Conservation (phyloP, 2,797 vertebrate genomes). For the Lepus oiostolus region DNA sequence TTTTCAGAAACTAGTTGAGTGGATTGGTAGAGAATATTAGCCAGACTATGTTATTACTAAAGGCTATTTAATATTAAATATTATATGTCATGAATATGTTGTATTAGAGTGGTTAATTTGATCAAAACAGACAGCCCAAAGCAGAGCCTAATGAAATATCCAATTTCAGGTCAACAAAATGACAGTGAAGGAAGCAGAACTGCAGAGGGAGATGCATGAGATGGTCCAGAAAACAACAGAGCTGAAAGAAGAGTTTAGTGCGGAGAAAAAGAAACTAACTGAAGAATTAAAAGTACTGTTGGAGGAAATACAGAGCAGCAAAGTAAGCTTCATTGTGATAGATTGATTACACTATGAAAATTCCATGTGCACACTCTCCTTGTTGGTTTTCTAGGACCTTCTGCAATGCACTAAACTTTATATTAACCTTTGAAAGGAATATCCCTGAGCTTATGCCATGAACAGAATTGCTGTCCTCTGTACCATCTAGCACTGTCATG, state of each 20-base stretch:
- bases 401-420: neutral
- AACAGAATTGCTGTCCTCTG: neutral
- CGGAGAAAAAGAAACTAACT: slow-evolving; percentile 82
- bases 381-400: neutral
- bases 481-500: too few relatives aligned
- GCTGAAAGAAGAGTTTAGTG: slow-evolving; percentile 78
- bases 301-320: slow-evolving; percentile 80
- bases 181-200: slow-evolving; percentile 68
- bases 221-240: slow-evolving; percentile 71
- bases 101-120: neutral
- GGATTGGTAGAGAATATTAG: neutral
- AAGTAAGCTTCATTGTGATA: slow-evolving; percentile 81
- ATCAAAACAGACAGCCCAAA: neutral
- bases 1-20: neutral
- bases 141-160: slow-evolving; percentile 29
- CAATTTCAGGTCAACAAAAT: slow-evolving; percentile 87
- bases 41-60: neutral
- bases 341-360: neutral
- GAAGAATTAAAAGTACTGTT: slow-evolving; percentile 81
- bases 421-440: slow-evolving; percentile 14
- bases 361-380: neutral
- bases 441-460: neutral
- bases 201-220: slow-evolving; percentile 83
- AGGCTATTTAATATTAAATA: neutral
- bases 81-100: neutral